Conservation (phyloP, 2,113 vertebrate species). For the Scopus umbretta region DNA sequence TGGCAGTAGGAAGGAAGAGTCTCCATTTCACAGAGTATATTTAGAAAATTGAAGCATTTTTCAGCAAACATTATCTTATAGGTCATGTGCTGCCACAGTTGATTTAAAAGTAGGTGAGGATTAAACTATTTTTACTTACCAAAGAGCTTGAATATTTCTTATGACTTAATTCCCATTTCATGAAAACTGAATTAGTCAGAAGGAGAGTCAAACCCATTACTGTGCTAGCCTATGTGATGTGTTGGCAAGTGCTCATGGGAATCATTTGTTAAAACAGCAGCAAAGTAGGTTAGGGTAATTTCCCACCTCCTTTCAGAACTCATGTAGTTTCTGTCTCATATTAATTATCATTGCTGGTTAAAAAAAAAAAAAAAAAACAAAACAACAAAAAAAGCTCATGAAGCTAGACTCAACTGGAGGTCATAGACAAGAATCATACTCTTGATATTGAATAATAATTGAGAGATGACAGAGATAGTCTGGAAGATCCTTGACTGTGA, state of each 20-base stretch:
- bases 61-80: neutral
- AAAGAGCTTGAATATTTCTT: neutral
- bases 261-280: neutral
- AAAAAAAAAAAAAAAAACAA: no score
- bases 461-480: neutral
- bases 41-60: neutral
- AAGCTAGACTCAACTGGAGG: neutral
- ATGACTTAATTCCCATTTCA: conserved; percentile 1
- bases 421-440: neutral
- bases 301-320: neutral
- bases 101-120: conserved; percentile 3
- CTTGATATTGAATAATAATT: neutral
- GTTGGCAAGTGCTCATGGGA: neutral
- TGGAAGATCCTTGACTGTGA: neutral
- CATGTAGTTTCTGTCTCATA: neutral
- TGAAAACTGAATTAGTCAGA: conserved; percentile 27
- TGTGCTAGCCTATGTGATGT: neutral
- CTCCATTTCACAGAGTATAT: neutral
- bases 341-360: neutral
- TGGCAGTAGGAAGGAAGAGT: neutral
- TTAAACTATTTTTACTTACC: conserved; percentile 1
- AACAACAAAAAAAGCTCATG: neutral
- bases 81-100: neutral
- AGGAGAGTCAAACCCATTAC: neutral
- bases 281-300: neutral